Base-by-base conservation (phyloP, 2,888 invertebrate genomes). In the Epiperipatus broadwayi region DNA sequence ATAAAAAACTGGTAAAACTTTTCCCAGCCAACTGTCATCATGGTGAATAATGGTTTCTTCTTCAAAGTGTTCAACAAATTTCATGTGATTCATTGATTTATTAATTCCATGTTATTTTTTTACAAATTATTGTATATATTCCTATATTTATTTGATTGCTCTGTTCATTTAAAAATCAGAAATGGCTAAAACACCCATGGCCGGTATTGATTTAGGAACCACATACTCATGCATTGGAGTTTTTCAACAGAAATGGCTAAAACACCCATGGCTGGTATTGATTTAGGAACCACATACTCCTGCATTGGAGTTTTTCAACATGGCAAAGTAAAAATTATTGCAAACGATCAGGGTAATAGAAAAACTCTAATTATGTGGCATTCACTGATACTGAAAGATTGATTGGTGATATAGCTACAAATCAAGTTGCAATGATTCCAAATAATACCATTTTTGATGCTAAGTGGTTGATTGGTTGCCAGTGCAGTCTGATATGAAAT, bases 271-370 rank as follows among this genome's bases (percentile, higher is more conserved):
- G 52, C 59, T 39, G 52, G 53, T 38, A 56, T 55, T 38, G 55
- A 55, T 48, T 46, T 56, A 40, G 56, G 56, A 30, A 57, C 55
- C 21, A 55, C 55, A 7, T 55, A 57, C 48, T 54, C 53, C 37
- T 48, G 47, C 28, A 45, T 48, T 4, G 46, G 46, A 12, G 47
- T 46, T 18, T 45, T 43, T 30, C 21, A 39, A 48, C 61, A 64
- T 50, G 64, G 63, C 28, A 64, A 63, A 48, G 64, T 65, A 36
- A 64, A 64, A 48, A 64, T 64, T 41, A 61, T 65, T 45, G 64
- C 62, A 45, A 65, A 64, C 44, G 64, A 64, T 44, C 64, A 65
- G 46, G 64, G 64, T 41, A 65, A 64, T 53, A 48, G 63, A 43
- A 64, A 63, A 14, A 64, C 64, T 22, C 64, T 64, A 10, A 59